Evolutionary conservation across 2,797 vertebrate genomes (phyloP).

Genomic region (Loris lydekkerianus): DNA sequence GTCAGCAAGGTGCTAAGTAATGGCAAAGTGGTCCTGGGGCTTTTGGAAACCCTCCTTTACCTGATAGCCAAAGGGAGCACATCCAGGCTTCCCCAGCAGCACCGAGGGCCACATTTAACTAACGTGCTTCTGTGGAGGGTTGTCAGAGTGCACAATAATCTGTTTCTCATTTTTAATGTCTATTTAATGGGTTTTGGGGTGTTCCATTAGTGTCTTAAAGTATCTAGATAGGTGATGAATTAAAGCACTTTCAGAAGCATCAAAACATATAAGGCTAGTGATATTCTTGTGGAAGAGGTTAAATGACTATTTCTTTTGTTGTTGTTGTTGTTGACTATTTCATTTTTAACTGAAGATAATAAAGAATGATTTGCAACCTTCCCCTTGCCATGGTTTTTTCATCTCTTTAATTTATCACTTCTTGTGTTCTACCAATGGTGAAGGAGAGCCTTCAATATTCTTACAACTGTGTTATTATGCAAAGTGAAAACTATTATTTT

Average conservation of each 20-base stretch:
- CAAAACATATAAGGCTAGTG: background rate
- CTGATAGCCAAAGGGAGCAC: background rate
- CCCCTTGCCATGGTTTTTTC: background rate
- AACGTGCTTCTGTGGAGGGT: background rate
- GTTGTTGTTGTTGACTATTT: no score
- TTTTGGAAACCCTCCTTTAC: background rate
- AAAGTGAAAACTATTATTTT: background rate
- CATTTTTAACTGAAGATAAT: background rate
- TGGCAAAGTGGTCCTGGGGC: background rate
- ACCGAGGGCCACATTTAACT: background rate
- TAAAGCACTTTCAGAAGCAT: background rate
- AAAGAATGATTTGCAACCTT: background rate
- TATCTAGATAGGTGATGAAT: background rate
- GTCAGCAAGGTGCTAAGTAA: background rate
- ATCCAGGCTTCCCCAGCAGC: background rate
- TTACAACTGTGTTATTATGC: background rate
- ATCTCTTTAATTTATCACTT: background rate
- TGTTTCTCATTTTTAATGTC: background rate
- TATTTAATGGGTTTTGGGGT: background rate
- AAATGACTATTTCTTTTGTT: background rate
- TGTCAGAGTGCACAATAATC: background rate
- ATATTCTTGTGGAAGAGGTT: background rate
- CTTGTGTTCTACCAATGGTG: background rate
- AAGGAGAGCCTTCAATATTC: background rate
- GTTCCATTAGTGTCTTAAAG: conserved; percentile 29